phyloP scores from a whole-genome alignment of 2,797 vertebrate genomes.

The Miichthys miiuy region DNA sequence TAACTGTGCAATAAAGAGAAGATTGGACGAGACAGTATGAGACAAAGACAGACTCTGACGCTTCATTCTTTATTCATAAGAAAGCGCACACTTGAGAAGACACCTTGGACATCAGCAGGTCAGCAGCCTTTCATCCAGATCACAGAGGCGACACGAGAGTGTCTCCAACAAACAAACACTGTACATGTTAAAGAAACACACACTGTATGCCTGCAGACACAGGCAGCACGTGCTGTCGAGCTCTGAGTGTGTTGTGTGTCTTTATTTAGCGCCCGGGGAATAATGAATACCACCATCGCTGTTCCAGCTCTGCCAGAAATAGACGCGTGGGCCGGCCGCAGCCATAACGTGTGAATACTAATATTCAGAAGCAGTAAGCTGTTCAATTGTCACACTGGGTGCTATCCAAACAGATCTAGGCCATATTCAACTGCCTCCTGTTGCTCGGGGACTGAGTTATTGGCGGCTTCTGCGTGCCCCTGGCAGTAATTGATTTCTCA shows the following conservation, averaged over 20 bases:
- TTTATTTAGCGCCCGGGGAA: slow-evolving; percentile 61
- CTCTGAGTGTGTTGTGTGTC: slow-evolving; percentile 36
- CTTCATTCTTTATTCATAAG: slow-evolving; percentile 43
- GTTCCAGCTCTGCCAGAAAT: slow-evolving; percentile 76
- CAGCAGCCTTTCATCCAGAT: slow-evolving; percentile 64
- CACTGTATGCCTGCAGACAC: neutral
- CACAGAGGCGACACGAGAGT: slow-evolving; percentile 18
- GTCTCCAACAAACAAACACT: slow-evolving; percentile 14
- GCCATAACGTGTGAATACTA: slow-evolving; percentile 72
- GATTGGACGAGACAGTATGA: neutral
- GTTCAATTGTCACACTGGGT: slow-evolving; percentile 66
- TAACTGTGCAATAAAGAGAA: neutral
- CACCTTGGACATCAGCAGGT: slow-evolving; percentile 59
- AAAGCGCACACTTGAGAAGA: slow-evolving; percentile 42
- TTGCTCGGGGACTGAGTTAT: slow-evolving; percentile 60
- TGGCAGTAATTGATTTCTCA: slow-evolving; percentile 65
- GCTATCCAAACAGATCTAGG: slow-evolving; percentile 62
- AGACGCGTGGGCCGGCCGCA: slow-evolving; percentile 58
- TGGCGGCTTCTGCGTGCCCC: slow-evolving; percentile 25
- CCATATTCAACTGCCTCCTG: slow-evolving; percentile 60
- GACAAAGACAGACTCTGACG: slow-evolving; percentile 31
- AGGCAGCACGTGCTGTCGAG: neutral
- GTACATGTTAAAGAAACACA: neutral
- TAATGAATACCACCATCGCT: slow-evolving; percentile 58
- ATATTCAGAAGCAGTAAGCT: slow-evolving; percentile 67